Evolutionary conservation across 2,888 invertebrate genomes (phyloP), one percentile per base, ranked within the genome.

Genomic region (Xylota segnis): DNA sequence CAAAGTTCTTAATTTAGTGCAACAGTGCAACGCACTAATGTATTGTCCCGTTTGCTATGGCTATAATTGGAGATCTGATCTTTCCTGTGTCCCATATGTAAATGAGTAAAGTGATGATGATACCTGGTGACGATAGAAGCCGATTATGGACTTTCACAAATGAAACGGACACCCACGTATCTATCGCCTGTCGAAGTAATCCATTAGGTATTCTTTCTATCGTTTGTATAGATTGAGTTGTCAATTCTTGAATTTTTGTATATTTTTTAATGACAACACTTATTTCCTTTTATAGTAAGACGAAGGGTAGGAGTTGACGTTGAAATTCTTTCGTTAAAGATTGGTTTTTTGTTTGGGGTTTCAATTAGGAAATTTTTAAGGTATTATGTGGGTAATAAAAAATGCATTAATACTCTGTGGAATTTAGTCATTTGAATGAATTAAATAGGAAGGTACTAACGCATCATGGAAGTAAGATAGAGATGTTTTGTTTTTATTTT

Each of bases 111-210:
- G 29, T 10, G 59, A 59, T 76, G 75, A 58, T 50, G 43, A 18
- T 66, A 50, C 29, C n/a, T 16, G 45, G 34, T 45, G 45, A 65
- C 54, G n/a, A 7, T 37, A 27, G 27, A 75, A 58, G 45, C 59
- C 59, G 29, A 52, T 68, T 76, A 68, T 76, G 59, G 59, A 40
- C 59, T 76, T 76, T 68, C 76, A 76, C 66, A 50, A 52, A 43
- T 14, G 40, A 68, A 68, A 32, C 14, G 50, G 50, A 59, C 68
- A 50, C 76, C 76, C 58, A 76, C 76, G 9, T 40, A 5, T 40
- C 29, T 29, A 34, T 27, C 16, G 37, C 23, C 14, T 43, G 10
- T 18, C 32, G 18, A 6, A 14, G 9, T 32, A 18, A 10, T 12
- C 3, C 43, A 54, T 37, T 68, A 10, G 5, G 9, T 18, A 16